phyloP scores from a whole-genome alignment of 2,113 vertebrate species.

The Oreocharis arfaki region DNA sequence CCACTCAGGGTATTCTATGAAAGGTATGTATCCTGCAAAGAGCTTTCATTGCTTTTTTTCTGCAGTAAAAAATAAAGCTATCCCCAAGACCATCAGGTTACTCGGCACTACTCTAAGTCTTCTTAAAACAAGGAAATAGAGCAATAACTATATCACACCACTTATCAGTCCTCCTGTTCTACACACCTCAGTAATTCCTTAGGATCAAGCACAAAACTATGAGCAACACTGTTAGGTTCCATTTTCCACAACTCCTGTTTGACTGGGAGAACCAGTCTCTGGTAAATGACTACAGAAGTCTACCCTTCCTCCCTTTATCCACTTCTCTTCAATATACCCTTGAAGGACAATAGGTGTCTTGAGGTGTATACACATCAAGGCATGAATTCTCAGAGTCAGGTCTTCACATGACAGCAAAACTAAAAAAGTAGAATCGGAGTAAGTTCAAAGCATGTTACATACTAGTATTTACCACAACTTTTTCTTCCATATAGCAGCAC shows the following conservation, averaged over 20 bases:
- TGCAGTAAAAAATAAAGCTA: background rate
- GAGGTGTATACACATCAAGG: background rate
- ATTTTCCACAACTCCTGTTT: background rate
- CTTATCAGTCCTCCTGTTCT: background rate
- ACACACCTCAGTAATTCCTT: background rate
- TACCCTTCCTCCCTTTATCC: background rate
- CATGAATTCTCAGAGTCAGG: background rate
- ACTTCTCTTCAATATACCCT: background rate
- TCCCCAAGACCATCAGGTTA: background rate
- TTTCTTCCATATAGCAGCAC: background rate
- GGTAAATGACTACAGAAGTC: background rate
- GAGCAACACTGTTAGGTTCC: rapidly evolving
- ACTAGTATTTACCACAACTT: background rate
- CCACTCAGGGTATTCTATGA: background rate
- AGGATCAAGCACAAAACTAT: background rate
- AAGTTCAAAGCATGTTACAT: background rate
- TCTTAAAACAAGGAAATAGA: background rate
- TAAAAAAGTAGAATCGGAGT: background rate
- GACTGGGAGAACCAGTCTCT: background rate
- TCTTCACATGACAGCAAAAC: background rate
- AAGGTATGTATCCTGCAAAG: background rate
- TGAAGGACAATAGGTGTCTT: background rate
- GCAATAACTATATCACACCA: background rate
- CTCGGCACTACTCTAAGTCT: background rate
- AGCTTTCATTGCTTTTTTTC: background rate